A percentile compares a stretch with the other conserved stretches of the same genome.
Evolutionary conservation across 2,888 invertebrate genomes (phyloP).

Genomic region (Ditylenchus weischeri): DNA sequence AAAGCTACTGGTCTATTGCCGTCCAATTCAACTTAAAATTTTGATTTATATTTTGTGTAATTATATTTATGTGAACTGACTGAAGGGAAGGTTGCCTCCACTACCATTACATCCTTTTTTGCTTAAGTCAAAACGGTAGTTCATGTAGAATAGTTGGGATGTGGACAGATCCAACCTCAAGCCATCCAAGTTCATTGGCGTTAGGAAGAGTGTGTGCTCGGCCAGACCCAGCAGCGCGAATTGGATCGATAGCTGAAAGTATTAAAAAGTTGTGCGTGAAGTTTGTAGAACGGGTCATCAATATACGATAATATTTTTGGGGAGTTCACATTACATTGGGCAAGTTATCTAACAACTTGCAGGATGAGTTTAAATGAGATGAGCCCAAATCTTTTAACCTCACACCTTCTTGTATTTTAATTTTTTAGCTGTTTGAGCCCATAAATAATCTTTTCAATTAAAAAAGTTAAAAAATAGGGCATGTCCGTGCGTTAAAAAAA

Average conservation of each 20-base stretch:
- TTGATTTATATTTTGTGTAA: background rate
- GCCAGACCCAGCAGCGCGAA: constrained; percentile 31
- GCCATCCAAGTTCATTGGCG: constrained; percentile 21
- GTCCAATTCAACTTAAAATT: constrained; percentile 26
- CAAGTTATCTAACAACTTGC: no score
- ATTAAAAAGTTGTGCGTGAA: background rate
- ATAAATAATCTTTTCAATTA: no score
- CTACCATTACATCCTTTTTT: constrained; percentile 18
- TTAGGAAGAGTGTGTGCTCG: constrained; percentile 30
- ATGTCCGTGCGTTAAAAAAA: no score
- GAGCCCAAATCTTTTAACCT: no score
- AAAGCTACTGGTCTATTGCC: constrained; percentile 26
- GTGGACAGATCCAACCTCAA: constrained; percentile 28
- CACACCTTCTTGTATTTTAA: no score
- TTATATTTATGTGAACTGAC: background rate
- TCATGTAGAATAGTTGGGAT: constrained; percentile 26
- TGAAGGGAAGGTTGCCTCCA: constrained; percentile 3
- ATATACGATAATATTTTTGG: background rate
- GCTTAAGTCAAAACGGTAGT: constrained; percentile 27
- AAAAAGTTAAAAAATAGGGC: no score
- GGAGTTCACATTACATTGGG: background rate
- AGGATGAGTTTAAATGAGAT: no score
- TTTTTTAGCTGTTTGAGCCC: no score
- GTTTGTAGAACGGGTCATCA: background rate
- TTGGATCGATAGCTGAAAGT: constrained; percentile 20